These are phyloP conservation scores for Vidua chalybeata DNA, from an alignment of 2,113 vertebrate genomes.

Conservation along the genomic window DNA sequence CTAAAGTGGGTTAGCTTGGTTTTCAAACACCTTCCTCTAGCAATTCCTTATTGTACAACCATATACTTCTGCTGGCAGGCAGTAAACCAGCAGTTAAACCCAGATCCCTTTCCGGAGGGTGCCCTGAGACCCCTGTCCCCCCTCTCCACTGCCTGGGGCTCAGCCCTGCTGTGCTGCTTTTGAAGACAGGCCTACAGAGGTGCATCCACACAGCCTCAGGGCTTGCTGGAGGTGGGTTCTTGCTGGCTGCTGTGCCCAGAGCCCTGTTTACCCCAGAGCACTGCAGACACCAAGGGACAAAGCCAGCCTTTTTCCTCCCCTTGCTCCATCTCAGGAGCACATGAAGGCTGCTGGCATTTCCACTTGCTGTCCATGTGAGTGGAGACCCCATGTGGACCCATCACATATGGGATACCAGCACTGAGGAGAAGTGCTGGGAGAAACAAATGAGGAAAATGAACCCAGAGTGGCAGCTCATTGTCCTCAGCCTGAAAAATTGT, in stretches of 20 bases:
- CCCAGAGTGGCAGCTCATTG: not conserved
- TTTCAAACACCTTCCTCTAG: not conserved
- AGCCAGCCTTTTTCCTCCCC: not conserved
- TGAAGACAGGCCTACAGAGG: not conserved
- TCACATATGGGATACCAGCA: not conserved
- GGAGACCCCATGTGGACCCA: not conserved
- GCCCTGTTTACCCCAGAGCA: not conserved
- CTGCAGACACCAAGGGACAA: not conserved
- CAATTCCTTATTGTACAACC: not conserved
- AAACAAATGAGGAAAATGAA: not conserved
- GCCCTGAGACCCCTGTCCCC: not conserved
- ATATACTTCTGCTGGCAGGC: not conserved
- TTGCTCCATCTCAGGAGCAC: not conserved
- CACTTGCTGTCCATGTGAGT: rapidly evolving
- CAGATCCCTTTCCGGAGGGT: rapidly evolving
- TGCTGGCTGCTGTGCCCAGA: not conserved
- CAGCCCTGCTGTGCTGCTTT: not conserved
- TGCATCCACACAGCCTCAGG: rapidly evolving
- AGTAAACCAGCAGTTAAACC: constrained; percentile 16
- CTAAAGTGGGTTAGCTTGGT: not conserved
- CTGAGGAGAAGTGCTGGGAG: rapidly evolving
- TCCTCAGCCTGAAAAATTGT: not conserved
- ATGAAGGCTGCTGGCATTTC: not conserved
- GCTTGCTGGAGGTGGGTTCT: not conserved
- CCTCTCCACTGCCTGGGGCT: not conserved